These are phyloP conservation scores for Gerris buenoi DNA, from an alignment of 1,140 invertebrate species.

Conservation along the genomic window DNA sequence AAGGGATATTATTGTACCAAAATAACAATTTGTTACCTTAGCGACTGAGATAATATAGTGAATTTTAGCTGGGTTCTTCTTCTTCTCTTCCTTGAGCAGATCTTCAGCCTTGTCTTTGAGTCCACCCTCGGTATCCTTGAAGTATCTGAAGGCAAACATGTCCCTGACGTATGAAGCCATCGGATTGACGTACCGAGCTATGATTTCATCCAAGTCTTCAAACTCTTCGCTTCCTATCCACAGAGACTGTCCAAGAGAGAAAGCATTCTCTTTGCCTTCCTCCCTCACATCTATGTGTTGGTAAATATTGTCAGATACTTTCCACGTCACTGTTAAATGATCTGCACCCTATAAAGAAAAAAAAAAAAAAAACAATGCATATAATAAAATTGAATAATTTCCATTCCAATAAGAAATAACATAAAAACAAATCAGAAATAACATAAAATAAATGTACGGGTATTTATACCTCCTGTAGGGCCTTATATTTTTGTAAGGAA, in stretches of 20 bases:
- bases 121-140: slow-evolving; percentile 51
- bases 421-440: too few relatives aligned
- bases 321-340: slow-evolving; percentile 96
- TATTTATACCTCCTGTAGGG: too few relatives aligned
- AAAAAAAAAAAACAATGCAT: too few relatives aligned
- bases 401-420: too few relatives aligned
- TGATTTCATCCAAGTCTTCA: slow-evolving; percentile 98
- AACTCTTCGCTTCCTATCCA: slow-evolving; percentile 83
- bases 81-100: slow-evolving; percentile 68
- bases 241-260: slow-evolving; percentile 78
- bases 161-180: slow-evolving; percentile 88
- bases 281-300: slow-evolving; percentile 93
- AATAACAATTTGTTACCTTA: slow-evolving; percentile 34
- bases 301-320: slow-evolving; percentile 83
- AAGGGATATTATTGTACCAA: too few relatives aligned
- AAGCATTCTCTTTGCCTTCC: slow-evolving; percentile 91
- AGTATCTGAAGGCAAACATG: slow-evolving; percentile 83
- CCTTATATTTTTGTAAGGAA: too few relatives aligned
- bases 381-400: too few relatives aligned
- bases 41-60: slow-evolving; percentile 79
- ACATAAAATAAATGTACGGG: too few relatives aligned
- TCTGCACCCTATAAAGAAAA: slow-evolving; percentile 52
- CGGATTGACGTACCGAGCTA: slow-evolving; percentile 86
- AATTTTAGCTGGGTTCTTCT: slow-evolving; percentile 70
- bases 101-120: slow-evolving; percentile 75